phyloP scores from a whole-genome alignment of 1,140 invertebrate species.

The Drosophila novamexicana region DNA sequence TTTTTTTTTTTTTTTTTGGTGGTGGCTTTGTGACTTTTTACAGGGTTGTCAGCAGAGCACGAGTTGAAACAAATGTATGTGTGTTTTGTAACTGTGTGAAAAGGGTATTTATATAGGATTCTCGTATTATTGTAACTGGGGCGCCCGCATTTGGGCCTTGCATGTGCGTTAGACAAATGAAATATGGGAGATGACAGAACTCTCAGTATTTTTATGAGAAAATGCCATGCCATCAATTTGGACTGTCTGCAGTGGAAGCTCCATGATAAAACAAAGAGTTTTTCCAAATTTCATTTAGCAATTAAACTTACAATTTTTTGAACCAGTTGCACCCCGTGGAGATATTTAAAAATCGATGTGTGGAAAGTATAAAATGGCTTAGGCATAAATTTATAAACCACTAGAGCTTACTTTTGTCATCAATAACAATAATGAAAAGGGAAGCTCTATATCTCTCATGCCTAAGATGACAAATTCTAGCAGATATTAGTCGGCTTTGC shows the following conservation, averaged over 20 bases:
- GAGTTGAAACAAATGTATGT: conserved; percentile 48
- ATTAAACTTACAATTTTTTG: conserved; percentile 6
- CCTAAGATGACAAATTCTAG: no score
- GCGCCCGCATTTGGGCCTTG: conserved; percentile 33
- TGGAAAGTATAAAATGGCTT: no score
- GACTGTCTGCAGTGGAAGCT: not conserved
- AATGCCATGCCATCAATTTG: conserved; percentile 20
- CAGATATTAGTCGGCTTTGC: no score
- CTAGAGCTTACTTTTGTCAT: no score
- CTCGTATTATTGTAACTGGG: conserved; percentile 31
- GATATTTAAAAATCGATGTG: no score
- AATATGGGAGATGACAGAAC: conserved; percentile 37
- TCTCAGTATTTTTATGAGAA: conserved; percentile 8
- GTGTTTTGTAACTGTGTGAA: conserved; percentile 33
- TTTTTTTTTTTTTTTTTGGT: conserved; percentile 38
- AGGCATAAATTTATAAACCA: no score
- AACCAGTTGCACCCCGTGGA: no score
- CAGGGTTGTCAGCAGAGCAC: conserved; percentile 15
- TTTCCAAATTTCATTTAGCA: conserved; percentile 22
- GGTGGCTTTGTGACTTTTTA: conserved; percentile 46
- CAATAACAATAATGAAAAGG: no score
- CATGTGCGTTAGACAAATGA: conserved; percentile 46
- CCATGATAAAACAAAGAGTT: not conserved
- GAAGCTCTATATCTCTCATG: no score
- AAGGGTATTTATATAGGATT: conserved; percentile 45